Evolutionary conservation across 2,888 invertebrate species (phyloP).

Genomic region (Sclerodermus sp.): DNA sequence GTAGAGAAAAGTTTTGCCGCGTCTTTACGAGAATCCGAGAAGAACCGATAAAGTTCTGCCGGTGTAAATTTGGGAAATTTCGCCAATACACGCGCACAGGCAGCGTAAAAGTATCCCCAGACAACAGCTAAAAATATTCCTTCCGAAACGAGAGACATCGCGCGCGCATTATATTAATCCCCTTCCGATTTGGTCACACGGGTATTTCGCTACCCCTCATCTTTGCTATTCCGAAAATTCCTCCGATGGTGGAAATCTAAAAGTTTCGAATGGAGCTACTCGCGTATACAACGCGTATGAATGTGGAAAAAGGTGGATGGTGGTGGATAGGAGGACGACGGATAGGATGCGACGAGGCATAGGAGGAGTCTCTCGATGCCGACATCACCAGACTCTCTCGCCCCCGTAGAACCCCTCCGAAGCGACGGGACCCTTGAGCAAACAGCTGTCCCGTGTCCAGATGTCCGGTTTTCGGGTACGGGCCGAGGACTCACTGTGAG

Average conservation of each 20-base stretch:
- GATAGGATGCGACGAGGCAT: slow-evolving; percentile 1
- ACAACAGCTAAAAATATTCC: no score
- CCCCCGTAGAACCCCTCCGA: slow-evolving; percentile 5
- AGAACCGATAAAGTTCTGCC: not conserved
- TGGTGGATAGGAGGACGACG: not conserved
- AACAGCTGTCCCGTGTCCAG: slow-evolving; percentile 52
- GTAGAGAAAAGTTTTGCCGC: not conserved
- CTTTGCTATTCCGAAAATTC: not conserved
- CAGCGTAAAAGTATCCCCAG: no score
- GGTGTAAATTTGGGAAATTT: not conserved
- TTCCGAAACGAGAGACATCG: no score
- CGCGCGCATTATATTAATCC: slow-evolving; percentile 22
- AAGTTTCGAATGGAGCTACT: not conserved
- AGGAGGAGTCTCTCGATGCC: not conserved
- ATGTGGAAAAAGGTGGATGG: not conserved
- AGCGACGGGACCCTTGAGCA: slow-evolving; percentile 23
- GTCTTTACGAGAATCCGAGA: not conserved
- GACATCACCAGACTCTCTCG: slow-evolving; percentile 16
- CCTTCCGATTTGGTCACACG: slow-evolving; percentile 39
- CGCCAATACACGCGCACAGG: not conserved
- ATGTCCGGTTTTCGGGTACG: slow-evolving; percentile 47
- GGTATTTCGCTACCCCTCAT: slow-evolving; percentile 34
- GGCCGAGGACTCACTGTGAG: slow-evolving; percentile 39
- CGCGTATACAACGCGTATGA: not conserved
- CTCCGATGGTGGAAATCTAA: not conserved